These are phyloP conservation scores for Formicarius rufipectus DNA, from an alignment of 2,113 vertebrate genomes.

Conservation along the genomic window DNA sequence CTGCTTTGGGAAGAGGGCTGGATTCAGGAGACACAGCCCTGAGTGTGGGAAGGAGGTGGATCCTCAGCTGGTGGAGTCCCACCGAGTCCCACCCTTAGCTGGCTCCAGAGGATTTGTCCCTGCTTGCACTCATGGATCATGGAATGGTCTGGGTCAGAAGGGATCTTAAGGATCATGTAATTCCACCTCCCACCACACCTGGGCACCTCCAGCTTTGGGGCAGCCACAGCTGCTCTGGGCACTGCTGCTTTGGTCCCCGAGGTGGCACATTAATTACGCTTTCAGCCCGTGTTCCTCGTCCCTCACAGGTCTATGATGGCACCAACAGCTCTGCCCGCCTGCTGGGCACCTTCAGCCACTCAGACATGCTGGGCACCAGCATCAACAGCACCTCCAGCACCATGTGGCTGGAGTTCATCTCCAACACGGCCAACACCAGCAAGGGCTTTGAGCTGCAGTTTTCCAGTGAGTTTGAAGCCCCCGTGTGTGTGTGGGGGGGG, in stretches of 20 bases:
- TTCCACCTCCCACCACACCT: fast-evolving
- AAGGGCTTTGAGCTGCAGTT: constrained; percentile 96
- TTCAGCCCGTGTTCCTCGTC: not conserved
- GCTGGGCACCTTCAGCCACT: constrained; percentile 87
- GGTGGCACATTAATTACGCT: fast-evolving
- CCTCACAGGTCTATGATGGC: constrained; percentile 91
- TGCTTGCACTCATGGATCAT: fast-evolving
- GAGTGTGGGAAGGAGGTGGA: not conserved
- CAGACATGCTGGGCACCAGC: constrained; percentile 83
- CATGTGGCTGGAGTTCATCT: constrained; percentile 96
- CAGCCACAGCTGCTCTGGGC: not conserved
- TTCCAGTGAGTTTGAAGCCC: constrained; percentile 83
- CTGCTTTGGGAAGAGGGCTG: not conserved
- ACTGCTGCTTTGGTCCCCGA: not conserved
- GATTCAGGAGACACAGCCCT: not conserved
- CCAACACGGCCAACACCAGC: constrained; percentile 88
- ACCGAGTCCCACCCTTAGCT: fast-evolving
- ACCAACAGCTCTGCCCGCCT: constrained; percentile 88
- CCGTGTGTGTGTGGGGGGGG: fast-evolving
- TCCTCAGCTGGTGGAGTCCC: no score
- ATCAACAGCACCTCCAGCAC: constrained; percentile 97
- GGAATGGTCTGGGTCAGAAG: not conserved
- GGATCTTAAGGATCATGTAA: not conserved
- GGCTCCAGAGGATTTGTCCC: not conserved
- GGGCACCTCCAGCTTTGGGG: not conserved